Conservation (phyloP, 2,113 vertebrate species). For the Nasalis larvatus region DNA sequence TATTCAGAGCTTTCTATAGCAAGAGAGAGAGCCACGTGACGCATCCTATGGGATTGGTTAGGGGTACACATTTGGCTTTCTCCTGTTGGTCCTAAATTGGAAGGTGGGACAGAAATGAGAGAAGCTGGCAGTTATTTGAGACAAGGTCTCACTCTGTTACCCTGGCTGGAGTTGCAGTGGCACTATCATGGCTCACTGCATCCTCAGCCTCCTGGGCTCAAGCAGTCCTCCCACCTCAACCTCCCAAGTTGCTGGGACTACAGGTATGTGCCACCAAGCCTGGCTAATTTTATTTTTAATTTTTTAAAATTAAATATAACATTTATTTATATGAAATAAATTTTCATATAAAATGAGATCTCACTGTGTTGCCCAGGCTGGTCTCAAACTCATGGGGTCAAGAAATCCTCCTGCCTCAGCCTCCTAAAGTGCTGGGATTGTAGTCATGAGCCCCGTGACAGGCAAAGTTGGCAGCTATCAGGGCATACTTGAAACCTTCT, state of each 20-base stretch:
- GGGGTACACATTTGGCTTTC: background rate
- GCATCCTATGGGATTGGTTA: background rate
- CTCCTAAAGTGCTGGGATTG: background rate
- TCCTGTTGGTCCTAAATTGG: background rate
- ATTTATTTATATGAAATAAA: too few relatives aligned
- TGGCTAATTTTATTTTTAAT: background rate
- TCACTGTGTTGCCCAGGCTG: background rate
- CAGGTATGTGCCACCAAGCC: background rate
- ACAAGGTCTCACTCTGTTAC: background rate
- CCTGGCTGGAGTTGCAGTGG: background rate
- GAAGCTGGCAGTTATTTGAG: background rate
- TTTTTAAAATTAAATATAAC: background rate
- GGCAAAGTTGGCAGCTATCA: background rate
- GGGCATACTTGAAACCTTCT: background rate
- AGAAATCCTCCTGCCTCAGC: background rate
- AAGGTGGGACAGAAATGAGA: background rate
- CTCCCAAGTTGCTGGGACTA: background rate
- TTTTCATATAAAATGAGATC: background rate
- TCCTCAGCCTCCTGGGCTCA: background rate
- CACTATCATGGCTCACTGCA: background rate
- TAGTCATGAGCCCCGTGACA: too few relatives aligned
- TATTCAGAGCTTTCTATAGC: background rate
- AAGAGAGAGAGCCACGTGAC: background rate
- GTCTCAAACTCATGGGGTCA: background rate
- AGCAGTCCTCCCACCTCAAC: background rate